Conservation (phyloP, 2,888 invertebrate genomes). For the Oscheius myriophilus region DNA sequence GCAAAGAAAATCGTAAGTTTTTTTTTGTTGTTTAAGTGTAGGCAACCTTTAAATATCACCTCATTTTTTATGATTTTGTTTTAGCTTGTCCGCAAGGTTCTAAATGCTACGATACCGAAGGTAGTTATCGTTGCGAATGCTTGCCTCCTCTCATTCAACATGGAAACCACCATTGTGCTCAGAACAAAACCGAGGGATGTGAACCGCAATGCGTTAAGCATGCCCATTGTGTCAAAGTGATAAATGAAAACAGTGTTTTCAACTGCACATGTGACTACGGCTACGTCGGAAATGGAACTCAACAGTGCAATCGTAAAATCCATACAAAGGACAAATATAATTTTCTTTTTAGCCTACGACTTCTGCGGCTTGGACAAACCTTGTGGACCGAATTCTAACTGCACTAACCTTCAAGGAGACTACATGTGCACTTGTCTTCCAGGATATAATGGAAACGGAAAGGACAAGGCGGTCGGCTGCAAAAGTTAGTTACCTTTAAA, state of each 20-base stretch:
- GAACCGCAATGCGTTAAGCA: constrained; percentile 6
- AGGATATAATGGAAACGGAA: constrained; percentile 10
- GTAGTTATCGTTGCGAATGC: constrained; percentile 10
- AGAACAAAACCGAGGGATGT: not conserved
- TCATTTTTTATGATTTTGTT: too few species aligned
- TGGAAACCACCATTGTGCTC: constrained; percentile 2
- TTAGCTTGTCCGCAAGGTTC: not conserved
- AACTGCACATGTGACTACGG: constrained; percentile 23
- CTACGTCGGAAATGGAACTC: constrained; percentile 18
- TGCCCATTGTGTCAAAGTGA: constrained; percentile 3
- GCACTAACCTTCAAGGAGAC: not conserved
- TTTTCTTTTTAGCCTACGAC: not conserved
- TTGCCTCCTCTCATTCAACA: not conserved
- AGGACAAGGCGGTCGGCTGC: not conserved
- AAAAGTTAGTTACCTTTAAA: not conserved
- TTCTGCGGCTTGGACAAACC: not conserved
- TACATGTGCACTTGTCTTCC: not conserved
- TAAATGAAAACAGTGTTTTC: not conserved
- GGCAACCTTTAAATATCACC: too few species aligned
- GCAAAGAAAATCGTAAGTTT: too few species aligned
- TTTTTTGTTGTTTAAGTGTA: too few species aligned
- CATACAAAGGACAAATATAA: not conserved
- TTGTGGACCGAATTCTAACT: constrained; percentile 1
- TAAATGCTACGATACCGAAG: not conserved
- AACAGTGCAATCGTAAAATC: constrained; percentile 13